A percentile compares a stretch with the other conserved stretches of the same genome.
Evolutionary conservation across 2,888 invertebrate genomes (phyloP).

Genomic region (Cantharis lateralis): DNA sequence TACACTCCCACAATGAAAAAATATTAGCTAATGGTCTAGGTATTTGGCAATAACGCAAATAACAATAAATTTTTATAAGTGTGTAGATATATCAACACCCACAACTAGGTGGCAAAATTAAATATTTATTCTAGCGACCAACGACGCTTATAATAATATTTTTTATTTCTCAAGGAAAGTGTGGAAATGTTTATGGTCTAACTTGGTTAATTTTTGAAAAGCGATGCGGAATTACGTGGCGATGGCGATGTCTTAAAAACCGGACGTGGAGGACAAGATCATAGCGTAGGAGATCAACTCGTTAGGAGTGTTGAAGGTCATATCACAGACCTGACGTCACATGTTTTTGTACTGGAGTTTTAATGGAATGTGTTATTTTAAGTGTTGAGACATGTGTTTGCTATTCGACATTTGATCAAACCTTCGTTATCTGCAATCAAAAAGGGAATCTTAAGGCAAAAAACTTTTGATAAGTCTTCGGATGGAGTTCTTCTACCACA

Average conservation of each 20-base stretch:
- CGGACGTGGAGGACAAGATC: conserved; percentile 6
- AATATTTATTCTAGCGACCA: neutral
- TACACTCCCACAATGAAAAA: neutral
- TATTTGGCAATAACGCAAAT: conserved; percentile 28
- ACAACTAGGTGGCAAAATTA: conserved; percentile 17
- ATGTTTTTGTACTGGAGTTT: conserved; percentile 28
- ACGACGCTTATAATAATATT: neutral
- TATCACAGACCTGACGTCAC: conserved; percentile 29
- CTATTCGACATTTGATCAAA: conserved; percentile 17
- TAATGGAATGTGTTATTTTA: conserved; percentile 31
- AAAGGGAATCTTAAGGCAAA: neutral
- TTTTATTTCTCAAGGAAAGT: neutral
- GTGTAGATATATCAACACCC: conserved; percentile 22
- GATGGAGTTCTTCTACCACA: neutral
- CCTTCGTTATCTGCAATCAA: neutral
- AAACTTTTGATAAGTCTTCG: neutral
- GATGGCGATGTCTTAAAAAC: conserved; percentile 3
- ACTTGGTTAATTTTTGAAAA: neutral
- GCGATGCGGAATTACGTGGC: neutral
- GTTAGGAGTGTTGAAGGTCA: conserved; percentile 26
- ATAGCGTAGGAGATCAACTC: conserved; percentile 23
- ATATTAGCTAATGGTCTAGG: conserved; percentile 19
- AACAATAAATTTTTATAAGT: conserved; percentile 25
- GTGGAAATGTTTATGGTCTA: neutral
- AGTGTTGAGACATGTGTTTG: conserved; percentile 23